phyloP scores from a whole-genome alignment of 35 echinoderm and acorn worm genomes.

The Hemicentrotus pulcherrimus region DNA sequence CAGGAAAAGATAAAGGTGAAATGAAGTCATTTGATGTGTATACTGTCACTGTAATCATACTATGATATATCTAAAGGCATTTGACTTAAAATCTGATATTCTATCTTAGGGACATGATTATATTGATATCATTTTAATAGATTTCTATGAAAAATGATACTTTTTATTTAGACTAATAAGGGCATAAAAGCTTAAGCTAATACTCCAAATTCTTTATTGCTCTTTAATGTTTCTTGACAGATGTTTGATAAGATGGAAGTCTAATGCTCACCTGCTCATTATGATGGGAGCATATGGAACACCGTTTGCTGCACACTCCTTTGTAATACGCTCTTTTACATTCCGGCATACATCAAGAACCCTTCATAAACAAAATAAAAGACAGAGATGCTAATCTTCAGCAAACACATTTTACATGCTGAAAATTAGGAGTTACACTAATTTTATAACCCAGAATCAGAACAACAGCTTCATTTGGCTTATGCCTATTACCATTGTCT shows the following conservation, averaged over 20 bases:
- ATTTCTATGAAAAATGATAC: no score
- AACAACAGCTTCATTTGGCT: neutral
- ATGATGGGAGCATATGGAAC: constrained; percentile 76
- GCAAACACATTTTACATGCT: no score
- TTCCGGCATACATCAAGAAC: constrained; percentile 96
- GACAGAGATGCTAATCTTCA: no score
- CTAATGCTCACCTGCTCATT: constrained; percentile 72
- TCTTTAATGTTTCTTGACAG: neutral
- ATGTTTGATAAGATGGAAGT: neutral
- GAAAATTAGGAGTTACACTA: neutral
- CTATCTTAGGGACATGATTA: no score
- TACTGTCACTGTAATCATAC: no score
- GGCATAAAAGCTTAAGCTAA: neutral
- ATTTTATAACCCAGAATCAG: neutral
- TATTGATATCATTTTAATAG: no score
- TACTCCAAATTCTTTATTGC: neutral
- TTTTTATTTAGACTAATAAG: no score
- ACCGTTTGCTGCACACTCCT: constrained; percentile 79
- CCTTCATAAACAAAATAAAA: constrained; percentile 50
- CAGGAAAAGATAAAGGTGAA: neutral
- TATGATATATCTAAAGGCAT: no score
- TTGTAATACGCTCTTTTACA: constrained; percentile 83
- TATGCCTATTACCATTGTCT: neutral
- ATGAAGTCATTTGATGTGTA: neutral
- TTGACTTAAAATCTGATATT: no score